phyloP scores from a whole-genome alignment of 2,797 vertebrate species.

The Philypnodon macrostomus region DNA sequence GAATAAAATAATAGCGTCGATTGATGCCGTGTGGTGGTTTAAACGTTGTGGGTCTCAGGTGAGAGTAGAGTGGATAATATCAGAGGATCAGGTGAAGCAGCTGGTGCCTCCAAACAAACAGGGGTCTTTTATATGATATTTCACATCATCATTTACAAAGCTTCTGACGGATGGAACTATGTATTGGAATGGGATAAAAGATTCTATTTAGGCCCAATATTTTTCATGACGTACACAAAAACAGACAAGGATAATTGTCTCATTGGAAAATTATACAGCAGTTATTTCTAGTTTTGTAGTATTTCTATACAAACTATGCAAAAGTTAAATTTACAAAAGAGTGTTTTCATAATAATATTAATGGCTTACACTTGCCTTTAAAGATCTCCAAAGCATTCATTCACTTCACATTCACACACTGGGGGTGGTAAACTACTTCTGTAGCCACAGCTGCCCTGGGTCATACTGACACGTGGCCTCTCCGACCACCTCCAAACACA shows the following conservation, averaged over 20 bases:
- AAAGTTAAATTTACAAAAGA: too few species aligned
- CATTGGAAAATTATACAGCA: background rate
- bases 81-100: background rate
- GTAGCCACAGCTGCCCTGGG: too few species aligned
- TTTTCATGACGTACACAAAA: background rate
- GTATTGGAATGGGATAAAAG: background rate
- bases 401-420: too few species aligned
- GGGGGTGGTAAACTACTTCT: too few species aligned
- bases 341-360: too few species aligned
- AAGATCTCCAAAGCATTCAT: too few species aligned
- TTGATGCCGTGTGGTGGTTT: background rate
- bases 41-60: conserved; percentile 3
- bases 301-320: too few species aligned
- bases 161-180: background rate
- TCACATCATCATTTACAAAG: conserved; percentile 1
- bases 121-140: background rate
- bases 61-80: background rate
- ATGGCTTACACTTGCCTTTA: too few species aligned
- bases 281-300: background rate
- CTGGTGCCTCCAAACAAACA: background rate
- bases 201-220: background rate
- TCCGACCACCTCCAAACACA: too few species aligned
- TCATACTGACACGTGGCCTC: too few species aligned
- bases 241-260: background rate
- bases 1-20: background rate